Conservation (phyloP, 2,113 vertebrate species). For the Zeus faber region DNA sequence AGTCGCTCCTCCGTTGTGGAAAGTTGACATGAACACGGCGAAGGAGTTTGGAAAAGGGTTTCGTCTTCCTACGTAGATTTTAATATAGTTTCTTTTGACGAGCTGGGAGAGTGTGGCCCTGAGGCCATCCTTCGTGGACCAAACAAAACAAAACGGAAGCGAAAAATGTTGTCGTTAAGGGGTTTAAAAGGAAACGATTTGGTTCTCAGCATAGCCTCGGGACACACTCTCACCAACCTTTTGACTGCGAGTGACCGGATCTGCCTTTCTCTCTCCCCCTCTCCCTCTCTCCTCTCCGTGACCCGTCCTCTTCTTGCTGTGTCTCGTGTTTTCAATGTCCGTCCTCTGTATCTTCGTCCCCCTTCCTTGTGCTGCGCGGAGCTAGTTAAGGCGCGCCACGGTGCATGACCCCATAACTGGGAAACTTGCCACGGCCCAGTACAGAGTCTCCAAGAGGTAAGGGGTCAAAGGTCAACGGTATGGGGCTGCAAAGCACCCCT, state of each 20-base stretch:
- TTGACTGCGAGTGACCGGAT: conserved; percentile 54
- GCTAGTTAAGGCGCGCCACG: conserved; percentile 96
- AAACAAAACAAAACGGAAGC: no score
- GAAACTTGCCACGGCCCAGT: conserved; percentile 93
- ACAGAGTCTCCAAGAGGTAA: conserved; percentile 99
- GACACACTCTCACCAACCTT: conserved; percentile 19
- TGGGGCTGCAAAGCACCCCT: conserved; percentile 12
- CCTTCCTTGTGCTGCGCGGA: conserved; percentile 43
- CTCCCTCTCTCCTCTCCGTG: conserved; percentile 36
- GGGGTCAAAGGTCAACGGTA: conserved; percentile 68
- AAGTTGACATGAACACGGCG: conserved; percentile 31
- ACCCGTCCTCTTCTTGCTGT: conserved; percentile 5
- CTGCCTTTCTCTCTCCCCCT: conserved; percentile 41
- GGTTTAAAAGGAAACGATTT: no score
- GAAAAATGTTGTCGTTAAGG: no score
- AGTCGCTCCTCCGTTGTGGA: conserved; percentile 22
- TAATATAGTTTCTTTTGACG: conserved; percentile 44
- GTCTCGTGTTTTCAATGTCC: conserved; percentile 8
- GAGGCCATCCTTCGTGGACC: no score
- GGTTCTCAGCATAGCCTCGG: conserved; percentile 12
- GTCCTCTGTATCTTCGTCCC: conserved; percentile 2
- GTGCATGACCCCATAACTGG: conserved; percentile 97
- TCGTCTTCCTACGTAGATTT: conserved; percentile 18
- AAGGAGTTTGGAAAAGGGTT: not conserved
- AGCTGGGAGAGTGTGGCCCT: no score